These are phyloP conservation scores for Drosophila atripex DNA, from an alignment of 2,888 invertebrate species.

Conservation along the genomic window DNA sequence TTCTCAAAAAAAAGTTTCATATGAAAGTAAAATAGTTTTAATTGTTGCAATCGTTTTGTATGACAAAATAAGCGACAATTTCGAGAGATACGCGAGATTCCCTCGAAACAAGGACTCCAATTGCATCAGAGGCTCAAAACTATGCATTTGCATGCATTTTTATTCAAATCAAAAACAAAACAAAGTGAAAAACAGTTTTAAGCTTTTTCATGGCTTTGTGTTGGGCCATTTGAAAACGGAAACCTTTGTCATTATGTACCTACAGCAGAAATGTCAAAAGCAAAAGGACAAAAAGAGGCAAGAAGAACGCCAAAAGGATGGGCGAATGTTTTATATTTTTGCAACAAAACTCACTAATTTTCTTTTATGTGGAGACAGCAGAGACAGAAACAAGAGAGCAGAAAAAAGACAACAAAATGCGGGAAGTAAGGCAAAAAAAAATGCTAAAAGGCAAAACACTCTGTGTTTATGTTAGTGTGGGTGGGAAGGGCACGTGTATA, in stretches of 20 bases:
- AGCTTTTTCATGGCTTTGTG: slow-evolving; percentile 41
- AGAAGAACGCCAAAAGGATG: slow-evolving; percentile 42
- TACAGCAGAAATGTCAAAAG: slow-evolving; percentile 57
- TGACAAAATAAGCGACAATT: slow-evolving; percentile 24
- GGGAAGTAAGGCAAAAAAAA: slow-evolving; percentile 45
- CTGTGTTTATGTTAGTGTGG: slow-evolving; percentile 17
- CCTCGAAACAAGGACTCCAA: slow-evolving; percentile 21
- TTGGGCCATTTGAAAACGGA: slow-evolving; percentile 61
- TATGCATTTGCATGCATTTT: slow-evolving; percentile 52
- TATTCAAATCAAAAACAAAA: slow-evolving; percentile 58
- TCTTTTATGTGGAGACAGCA: slow-evolving; percentile 73
- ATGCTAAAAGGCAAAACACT: slow-evolving; percentile 46
- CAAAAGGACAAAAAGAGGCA: slow-evolving; percentile 42
- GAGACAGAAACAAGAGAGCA: slow-evolving; percentile 57
- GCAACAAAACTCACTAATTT: slow-evolving; percentile 72
- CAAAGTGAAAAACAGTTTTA: slow-evolving; percentile 47
- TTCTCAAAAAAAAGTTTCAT: neutral
- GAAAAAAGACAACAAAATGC: slow-evolving; percentile 33
- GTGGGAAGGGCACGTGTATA: slow-evolving; percentile 16
- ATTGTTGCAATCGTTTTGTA: slow-evolving; percentile 1
- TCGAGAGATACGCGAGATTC: slow-evolving; percentile 18
- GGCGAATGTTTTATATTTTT: slow-evolving; percentile 61
- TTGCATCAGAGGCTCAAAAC: slow-evolving; percentile 42
- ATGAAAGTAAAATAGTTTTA: neutral
- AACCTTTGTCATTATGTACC: slow-evolving; percentile 72